Base-by-base conservation (phyloP, 1,140 invertebrate species). In the Ceratitis capitata region DNA sequence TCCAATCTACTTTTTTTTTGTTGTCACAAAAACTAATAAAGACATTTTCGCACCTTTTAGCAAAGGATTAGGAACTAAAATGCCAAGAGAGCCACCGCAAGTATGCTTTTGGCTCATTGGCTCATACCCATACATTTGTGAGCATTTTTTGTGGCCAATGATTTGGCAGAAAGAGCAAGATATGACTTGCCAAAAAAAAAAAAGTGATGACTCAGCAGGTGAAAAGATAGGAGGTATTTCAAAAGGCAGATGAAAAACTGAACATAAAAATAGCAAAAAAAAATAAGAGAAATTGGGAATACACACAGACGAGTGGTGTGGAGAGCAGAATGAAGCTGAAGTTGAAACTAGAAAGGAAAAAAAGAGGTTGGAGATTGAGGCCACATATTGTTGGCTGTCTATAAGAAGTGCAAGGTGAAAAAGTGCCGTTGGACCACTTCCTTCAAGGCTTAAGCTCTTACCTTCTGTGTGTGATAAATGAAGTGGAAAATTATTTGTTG, bases 401-500 rank as follows among this genome's bases (percentile, higher is more conserved):
- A 35, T 32, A 69, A 53, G 29, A 19, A 58, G 56, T 19, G 12
- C 29, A 14, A 39, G 61, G 61, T 32, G 16, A 19, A 5, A 19
- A 16, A 69, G n/a, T 16, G 16, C 14, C 12, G 61, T 69, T 19
- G 61, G 12, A 56, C n/a, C n/a, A 56, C 23, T 56, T 56, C 51
- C 51, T 56, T 39, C 9, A 32, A n/a, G 6, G 32, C 16, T 35
- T 39, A 3, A 35, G n/a, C 14, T 69, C 39, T 69, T 35, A 69
- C 29, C 29, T 35, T 39, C 12, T 69, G 61, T 29, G 61, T 32
- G 61, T 35, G n/a, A n/a, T n/a, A 69, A 69, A 69, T 69, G 61
- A 69, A 69, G 61, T 69, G 61, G 61, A 69, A 69, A 69, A 69
- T 69, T 69, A 69, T 69, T 69, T 69, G 61, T 69, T 69, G 61